Evolutionary conservation across 2,888 invertebrate species (phyloP).

Genomic region (Osedax fenrisi): DNA sequence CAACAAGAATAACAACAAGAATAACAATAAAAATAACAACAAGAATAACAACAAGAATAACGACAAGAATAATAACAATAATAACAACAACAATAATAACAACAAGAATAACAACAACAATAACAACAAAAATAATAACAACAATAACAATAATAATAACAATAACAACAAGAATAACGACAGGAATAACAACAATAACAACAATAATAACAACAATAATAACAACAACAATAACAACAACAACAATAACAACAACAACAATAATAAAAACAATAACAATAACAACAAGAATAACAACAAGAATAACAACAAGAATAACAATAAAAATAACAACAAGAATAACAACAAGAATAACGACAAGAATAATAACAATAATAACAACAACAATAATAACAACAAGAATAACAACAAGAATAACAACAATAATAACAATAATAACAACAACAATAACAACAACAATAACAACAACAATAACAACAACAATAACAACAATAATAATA

Average conservation of each 20-base stretch:
- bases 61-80: too few relatives aligned
- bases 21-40: background rate
- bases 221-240: background rate
- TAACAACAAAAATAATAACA: background rate
- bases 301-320: background rate
- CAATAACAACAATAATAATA: background rate
- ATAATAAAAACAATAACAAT: background rate
- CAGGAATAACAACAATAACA: background rate
- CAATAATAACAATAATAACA: background rate
- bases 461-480: background rate
- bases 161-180: background rate
- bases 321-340: slow-evolving; percentile 18
- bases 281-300: background rate
- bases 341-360: slow-evolving; percentile 12
- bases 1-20: background rate
- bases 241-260: background rate
- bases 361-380: slow-evolving; percentile 12
- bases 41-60: background rate
- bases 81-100: background rate
- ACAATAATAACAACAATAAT: background rate
- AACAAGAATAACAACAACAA: background rate
- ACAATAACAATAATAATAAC: background rate
- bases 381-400: background rate
- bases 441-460: background rate
- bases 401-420: background rate